Evolutionary conservation across 2,113 vertebrate genomes (phyloP).

Genomic region (Meriones unguiculatus): DNA sequence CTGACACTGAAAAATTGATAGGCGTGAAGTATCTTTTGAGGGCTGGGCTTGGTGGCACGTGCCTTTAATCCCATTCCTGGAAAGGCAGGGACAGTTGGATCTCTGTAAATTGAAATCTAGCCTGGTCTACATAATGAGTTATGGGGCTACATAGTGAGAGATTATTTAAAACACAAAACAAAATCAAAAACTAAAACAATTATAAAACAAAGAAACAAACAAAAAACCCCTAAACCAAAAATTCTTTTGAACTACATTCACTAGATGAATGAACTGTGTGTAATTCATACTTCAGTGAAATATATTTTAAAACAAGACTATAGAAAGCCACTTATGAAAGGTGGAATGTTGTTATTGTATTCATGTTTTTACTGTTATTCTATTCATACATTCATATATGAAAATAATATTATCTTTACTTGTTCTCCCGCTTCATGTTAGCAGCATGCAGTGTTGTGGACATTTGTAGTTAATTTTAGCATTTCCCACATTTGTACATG

Average conservation of each 20-base stretch:
- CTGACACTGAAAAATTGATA: background rate
- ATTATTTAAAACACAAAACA: background rate
- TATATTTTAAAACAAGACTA: background rate
- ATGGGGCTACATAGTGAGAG: background rate
- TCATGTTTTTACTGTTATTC: background rate
- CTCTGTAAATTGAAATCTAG: background rate
- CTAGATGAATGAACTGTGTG: background rate
- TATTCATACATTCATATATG: background rate
- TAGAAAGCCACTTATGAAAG: background rate
- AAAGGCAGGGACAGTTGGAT: background rate
- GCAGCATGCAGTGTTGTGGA: background rate
- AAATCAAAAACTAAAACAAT: background rate
- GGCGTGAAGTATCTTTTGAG: background rate
- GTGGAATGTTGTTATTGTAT: background rate
- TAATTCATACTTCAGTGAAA: background rate
- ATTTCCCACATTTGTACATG: background rate
- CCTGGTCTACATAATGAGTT: background rate
- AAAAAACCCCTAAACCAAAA: background rate
- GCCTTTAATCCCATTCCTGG: background rate
- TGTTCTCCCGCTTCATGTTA: background rate
- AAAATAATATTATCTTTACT: background rate
- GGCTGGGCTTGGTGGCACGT: background rate
- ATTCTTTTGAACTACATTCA: background rate
- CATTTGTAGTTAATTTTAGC: slow-evolving; percentile 6
- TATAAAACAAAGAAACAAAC: background rate